These are phyloP conservation scores for Bursaphelenchus mucronatus DNA, from an alignment of 1,140 invertebrate species.

Conservation along the genomic window DNA sequence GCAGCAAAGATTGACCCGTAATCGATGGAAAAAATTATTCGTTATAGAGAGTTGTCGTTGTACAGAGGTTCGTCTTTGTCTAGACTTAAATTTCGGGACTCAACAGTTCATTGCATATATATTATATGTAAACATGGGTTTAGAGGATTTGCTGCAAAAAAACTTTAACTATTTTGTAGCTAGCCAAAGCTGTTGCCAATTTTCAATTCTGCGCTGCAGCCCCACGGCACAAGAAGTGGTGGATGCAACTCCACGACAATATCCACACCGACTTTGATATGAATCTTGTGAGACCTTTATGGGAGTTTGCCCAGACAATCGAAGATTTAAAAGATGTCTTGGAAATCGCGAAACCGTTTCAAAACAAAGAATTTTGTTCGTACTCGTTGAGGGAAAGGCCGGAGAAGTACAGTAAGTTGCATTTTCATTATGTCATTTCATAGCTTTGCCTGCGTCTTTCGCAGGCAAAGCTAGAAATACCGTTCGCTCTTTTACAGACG, in stretches of 20 bases:
- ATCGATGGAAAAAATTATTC: too few relatives aligned
- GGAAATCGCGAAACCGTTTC: neutral
- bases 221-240: conserved; percentile 9
- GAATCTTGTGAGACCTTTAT: neutral
- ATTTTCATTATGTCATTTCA: too few relatives aligned
- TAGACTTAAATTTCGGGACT: too few relatives aligned
- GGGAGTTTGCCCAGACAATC: neutral
- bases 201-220: conserved; percentile 7
- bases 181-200: neutral
- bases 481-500: neutral
- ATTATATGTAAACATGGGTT: too few relatives aligned
- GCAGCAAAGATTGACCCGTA: too few relatives aligned
- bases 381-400: conserved; percentile 1
- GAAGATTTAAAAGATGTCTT: conserved; percentile 2
- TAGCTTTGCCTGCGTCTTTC: too few relatives aligned
- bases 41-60: too few relatives aligned
- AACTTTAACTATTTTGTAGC: too few relatives aligned
- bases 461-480: too few relatives aligned
- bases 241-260: conserved; percentile 4
- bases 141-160: too few relatives aligned
- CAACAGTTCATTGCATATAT: too few relatives aligned
- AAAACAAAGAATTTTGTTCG: neutral
- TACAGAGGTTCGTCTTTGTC: too few relatives aligned
- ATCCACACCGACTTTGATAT: conserved; percentile 9
- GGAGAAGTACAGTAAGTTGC: conserved; percentile 7